These are phyloP conservation scores for Rhabdomys pumilio DNA, from an alignment of 2,797 vertebrate genomes.

Conservation along the genomic window DNA sequence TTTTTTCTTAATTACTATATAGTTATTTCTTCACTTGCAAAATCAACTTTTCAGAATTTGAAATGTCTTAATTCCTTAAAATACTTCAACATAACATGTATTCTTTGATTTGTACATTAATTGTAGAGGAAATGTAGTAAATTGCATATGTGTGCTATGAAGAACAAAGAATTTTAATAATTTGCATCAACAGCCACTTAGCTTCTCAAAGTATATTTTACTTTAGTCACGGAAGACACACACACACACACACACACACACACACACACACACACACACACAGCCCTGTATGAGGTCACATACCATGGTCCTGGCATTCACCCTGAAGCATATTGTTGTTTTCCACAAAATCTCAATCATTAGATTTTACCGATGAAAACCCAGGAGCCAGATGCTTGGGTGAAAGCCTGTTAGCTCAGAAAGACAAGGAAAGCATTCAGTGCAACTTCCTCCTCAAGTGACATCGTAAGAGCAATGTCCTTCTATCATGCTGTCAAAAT, in stretches of 20 bases:
- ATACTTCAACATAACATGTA: neutral
- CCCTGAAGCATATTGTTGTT: neutral
- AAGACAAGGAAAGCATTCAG: too few relatives aligned
- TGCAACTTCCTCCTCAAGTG: too few relatives aligned
- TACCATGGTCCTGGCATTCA: neutral
- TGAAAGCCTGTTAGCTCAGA: too few relatives aligned
- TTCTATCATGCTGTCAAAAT: too few relatives aligned
- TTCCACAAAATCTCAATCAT: too few relatives aligned
- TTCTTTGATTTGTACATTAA: neutral
- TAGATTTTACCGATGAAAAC: too few relatives aligned
- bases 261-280: too few relatives aligned
- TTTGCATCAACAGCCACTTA: neutral
- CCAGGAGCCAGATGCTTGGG: too few relatives aligned
- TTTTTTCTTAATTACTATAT: neutral
- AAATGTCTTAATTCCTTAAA: neutral
- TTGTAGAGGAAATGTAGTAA: neutral
- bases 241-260: too few relatives aligned
- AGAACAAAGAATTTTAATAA: neutral
- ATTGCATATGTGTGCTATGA: neutral
- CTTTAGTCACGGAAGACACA: neutral
- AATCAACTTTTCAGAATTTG: conserved; percentile 4
- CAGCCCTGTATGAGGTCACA: neutral
- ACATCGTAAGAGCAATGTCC: too few relatives aligned
- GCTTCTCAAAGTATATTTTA: neutral
- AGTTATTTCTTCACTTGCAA: neutral